phyloP scores from a whole-genome alignment of 2,797 vertebrate species.

The Paratrypauchen microcephalus region DNA sequence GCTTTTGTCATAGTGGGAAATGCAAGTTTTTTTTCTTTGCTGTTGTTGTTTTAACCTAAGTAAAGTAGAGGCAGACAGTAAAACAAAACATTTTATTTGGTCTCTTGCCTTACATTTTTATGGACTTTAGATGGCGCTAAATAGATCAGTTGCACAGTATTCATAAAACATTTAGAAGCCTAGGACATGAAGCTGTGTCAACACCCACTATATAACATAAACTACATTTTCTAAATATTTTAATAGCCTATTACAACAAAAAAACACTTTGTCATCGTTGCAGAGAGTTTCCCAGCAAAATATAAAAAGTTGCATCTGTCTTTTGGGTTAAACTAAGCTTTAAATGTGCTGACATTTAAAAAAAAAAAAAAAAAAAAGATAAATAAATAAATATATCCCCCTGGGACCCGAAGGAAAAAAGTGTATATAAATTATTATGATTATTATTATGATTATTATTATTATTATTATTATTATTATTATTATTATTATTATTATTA shows the following conservation, averaged over 20 bases:
- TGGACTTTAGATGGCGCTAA: constrained; percentile 26
- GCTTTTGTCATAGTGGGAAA: no score
- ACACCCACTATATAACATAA: not conserved
- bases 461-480: no score
- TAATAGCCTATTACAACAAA: not conserved
- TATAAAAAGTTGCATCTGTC: not conserved
- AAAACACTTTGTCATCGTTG: not conserved
- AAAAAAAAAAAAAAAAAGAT: not conserved
- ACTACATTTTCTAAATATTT: not conserved
- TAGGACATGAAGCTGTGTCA: not conserved
- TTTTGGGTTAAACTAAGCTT: not conserved
- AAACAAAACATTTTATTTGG: no score
- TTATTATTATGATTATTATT: no score
- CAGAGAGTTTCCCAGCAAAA: not conserved
- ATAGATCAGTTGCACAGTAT: not conserved
- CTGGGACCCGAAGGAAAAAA: no score
- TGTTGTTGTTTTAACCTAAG: no score
- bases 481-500: no score
- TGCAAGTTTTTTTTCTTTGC: no score
- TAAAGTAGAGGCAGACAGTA: no score
- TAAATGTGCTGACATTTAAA: not conserved
- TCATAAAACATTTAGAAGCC: not conserved
- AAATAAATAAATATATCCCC: no score
- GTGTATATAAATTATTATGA: no score
- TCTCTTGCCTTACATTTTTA: not conserved